Conservation (phyloP, 2,113 vertebrate species). For the Cheirogaleus medius region DNA sequence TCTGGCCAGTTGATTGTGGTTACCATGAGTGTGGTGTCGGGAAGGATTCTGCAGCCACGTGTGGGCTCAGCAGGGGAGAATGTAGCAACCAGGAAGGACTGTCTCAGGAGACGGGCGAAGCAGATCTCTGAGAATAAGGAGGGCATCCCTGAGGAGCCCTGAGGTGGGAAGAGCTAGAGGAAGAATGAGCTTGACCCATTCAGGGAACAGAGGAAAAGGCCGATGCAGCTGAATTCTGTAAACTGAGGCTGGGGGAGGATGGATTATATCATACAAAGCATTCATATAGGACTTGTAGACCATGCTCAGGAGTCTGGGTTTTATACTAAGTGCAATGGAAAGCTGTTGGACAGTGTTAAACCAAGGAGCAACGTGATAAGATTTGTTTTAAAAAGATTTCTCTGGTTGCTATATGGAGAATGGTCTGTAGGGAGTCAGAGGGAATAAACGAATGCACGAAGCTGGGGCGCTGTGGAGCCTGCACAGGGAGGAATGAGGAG, state of each 20-base stretch:
- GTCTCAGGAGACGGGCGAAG: background rate
- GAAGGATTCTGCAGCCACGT: background rate
- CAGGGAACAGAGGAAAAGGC: background rate
- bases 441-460: background rate
- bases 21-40: background rate
- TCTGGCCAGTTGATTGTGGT: background rate
- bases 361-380: background rate
- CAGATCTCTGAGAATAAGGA: background rate
- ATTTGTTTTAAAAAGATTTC: background rate
- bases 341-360: background rate
- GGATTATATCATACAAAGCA: background rate
- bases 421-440: background rate
- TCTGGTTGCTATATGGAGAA: background rate
- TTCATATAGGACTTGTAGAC: background rate
- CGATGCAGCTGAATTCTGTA: background rate
- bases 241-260: rapidly evolving
- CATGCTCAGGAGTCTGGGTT: background rate
- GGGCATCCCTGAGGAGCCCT: background rate
- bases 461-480: background rate
- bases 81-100: background rate
- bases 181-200: background rate
- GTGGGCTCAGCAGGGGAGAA: background rate
- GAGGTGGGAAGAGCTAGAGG: background rate
- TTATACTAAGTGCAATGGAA: background rate
- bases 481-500: background rate